Evolutionary conservation across 2,888 invertebrate genomes (phyloP).

Genomic region (Anthophora plumipes): DNA sequence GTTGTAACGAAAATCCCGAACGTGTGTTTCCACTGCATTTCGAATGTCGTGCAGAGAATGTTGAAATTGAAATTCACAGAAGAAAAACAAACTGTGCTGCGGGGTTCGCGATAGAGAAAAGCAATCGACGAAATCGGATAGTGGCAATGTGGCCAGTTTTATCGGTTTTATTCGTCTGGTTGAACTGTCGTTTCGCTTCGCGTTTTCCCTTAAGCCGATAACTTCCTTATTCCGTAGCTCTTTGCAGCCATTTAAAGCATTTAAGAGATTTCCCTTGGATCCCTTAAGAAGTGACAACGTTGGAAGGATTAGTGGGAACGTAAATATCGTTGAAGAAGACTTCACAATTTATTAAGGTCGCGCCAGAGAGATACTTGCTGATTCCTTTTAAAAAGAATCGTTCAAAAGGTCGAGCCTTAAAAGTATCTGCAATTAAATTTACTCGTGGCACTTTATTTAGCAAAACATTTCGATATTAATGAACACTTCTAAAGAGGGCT

Average conservation of each 20-base stretch:
- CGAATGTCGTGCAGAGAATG: neutral
- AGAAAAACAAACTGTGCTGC: neutral
- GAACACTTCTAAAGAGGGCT: neutral
- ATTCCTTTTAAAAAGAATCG: conserved; percentile 5
- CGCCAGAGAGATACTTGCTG: neutral
- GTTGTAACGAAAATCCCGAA: neutral
- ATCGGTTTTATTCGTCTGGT: conserved; percentile 45
- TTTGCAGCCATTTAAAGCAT: conserved; percentile 66
- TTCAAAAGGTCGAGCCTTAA: conserved; percentile 1
- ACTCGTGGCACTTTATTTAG: neutral
- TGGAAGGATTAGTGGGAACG: conserved; percentile 52
- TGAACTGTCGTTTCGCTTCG: conserved; percentile 35
- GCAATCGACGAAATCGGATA: conserved; percentile 21
- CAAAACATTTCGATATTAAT: conserved; percentile 13
- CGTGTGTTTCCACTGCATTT: neutral
- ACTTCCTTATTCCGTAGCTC: conserved; percentile 66
- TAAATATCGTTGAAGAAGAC: conserved; percentile 41
- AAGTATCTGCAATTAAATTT: conserved; percentile 27
- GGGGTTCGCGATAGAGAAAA: neutral
- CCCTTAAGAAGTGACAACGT: conserved; percentile 53
- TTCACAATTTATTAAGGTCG: conserved; percentile 44
- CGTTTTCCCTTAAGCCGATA: conserved; percentile 67
- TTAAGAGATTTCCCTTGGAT: conserved; percentile 61
- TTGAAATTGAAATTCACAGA: conserved; percentile 19
- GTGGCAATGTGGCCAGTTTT: conserved; percentile 22